These are phyloP conservation scores for Bombus impatiens DNA, from an alignment of 1,140 invertebrate genomes.

Conservation along the genomic window DNA sequence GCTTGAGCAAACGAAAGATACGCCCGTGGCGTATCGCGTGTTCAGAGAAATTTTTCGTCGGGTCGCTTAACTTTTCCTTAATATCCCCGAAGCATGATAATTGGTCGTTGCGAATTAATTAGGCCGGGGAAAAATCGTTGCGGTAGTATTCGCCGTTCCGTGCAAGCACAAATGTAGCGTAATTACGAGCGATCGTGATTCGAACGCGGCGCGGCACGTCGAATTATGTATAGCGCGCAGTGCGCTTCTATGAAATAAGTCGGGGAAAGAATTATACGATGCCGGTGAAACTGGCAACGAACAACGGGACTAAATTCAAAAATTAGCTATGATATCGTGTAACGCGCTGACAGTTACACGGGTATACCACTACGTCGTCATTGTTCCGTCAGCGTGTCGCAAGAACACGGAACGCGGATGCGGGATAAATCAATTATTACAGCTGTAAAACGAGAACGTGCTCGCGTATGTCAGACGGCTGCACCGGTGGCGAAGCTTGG, in stretches of 20 bases:
- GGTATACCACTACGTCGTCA: constrained; percentile 10
- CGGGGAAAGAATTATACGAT: neutral
- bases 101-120: constrained; percentile 33
- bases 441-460: constrained; percentile 6
- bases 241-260: neutral
- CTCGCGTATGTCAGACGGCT: neutral
- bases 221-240: neutral
- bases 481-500: neutral
- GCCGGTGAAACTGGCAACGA: neutral
- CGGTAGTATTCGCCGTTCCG: neutral
- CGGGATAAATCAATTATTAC: constrained; percentile 33
- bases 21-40: constrained; percentile 5
- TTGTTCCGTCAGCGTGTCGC: constrained; percentile 32
- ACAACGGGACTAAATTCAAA: neutral
- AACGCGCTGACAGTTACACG: constrained; percentile 26
- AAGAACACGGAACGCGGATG: neutral
- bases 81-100: constrained; percentile 15
- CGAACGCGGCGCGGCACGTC: neutral
- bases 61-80: constrained; percentile 15
- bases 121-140: constrained; percentile 3
- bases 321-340: constrained; percentile 19
- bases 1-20: neutral
- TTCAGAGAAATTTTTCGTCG: constrained; percentile 15
- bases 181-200: neutral
- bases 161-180: constrained; percentile 1